These are phyloP conservation scores for Valencia hispanica DNA, from an alignment of 2,797 vertebrate genomes.

Conservation along the genomic window DNA sequence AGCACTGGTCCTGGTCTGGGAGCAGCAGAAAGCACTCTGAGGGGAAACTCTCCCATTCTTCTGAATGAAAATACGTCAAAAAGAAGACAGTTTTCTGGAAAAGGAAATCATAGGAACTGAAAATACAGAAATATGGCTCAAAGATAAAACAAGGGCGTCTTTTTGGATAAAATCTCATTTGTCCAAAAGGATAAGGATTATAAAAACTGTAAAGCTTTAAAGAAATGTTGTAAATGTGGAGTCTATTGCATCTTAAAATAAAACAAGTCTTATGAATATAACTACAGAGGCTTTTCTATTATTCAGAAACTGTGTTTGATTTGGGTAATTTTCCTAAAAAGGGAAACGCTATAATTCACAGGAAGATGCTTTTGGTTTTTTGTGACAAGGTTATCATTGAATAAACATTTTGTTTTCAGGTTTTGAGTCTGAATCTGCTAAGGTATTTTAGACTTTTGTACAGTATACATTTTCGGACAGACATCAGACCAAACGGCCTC, in stretches of 20 bases:
- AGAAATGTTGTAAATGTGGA: neutral
- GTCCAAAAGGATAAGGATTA: neutral
- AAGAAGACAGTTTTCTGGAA: neutral
- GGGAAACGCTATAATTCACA: neutral
- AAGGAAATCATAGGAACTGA: neutral
- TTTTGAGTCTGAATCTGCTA: neutral
- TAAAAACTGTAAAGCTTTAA: neutral
- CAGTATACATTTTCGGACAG: too few species aligned
- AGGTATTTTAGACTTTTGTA: neutral
- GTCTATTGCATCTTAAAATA: neutral
- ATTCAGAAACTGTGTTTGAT: neutral
- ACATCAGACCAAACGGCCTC: too few species aligned
- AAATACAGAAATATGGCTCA: neutral
- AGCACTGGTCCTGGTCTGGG: constrained; percentile 49
- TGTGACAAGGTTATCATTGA: neutral
- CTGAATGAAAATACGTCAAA: constrained; percentile 14
- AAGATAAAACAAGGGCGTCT: neutral
- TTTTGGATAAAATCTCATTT: neutral
- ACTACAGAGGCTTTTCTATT: neutral
- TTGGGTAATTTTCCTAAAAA: neutral
- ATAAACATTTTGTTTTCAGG: neutral
- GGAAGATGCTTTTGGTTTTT: neutral
- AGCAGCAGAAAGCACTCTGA: constrained; percentile 31
- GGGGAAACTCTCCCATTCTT: constrained; percentile 17
- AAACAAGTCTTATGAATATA: neutral